Evolutionary conservation across 2,888 invertebrate species (phyloP).

Genomic region (Sceliomorpha sp.): DNA sequence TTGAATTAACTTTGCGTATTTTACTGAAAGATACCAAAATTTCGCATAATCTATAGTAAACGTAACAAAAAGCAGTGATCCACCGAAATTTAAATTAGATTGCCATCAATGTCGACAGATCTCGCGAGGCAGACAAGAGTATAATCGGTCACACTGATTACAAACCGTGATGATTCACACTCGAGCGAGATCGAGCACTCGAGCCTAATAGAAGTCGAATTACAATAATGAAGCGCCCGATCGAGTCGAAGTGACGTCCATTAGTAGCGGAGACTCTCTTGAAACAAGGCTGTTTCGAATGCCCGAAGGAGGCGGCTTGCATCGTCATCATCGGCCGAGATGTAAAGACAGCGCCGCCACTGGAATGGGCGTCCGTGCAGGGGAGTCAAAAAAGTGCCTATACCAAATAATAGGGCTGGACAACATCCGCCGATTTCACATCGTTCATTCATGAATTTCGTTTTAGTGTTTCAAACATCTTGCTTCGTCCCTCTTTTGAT

Average conservation of each 20-base stretch:
- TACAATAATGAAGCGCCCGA: slow-evolving; percentile 72
- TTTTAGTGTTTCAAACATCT: slow-evolving; percentile 9
- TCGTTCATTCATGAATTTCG: slow-evolving; percentile 73
- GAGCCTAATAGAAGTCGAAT: slow-evolving; percentile 69
- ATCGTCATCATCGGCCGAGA: slow-evolving; percentile 74
- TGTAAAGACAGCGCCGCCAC: slow-evolving; percentile 78
- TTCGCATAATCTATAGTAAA: too few species aligned
- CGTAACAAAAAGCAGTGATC: too few species aligned
- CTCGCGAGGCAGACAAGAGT: slow-evolving; percentile 18
- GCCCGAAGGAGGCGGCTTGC: slow-evolving; percentile 64
- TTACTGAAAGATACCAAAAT: too few species aligned
- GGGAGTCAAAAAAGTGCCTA: slow-evolving; percentile 76
- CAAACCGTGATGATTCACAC: slow-evolving; percentile 58
- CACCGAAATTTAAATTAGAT: too few species aligned
- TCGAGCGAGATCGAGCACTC: slow-evolving; percentile 45
- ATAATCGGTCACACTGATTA: slow-evolving; percentile 52
- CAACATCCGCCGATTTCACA: slow-evolving; percentile 66
- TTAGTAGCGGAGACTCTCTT: slow-evolving; percentile 65
- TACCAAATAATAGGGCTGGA: slow-evolving; percentile 78
- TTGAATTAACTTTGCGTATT: too few species aligned
- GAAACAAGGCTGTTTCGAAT: slow-evolving; percentile 57
- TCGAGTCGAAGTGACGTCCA: slow-evolving; percentile 67
- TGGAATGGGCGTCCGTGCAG: slow-evolving; percentile 61
- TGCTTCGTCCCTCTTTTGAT: slow-evolving; percentile 1
- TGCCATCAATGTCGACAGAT: too few species aligned